A percentile compares a stretch with the other conserved stretches of the same genome.
Conservation (phyloP, 2,797 vertebrate genomes). For the Schizopygopsis malacanthus region DNA sequence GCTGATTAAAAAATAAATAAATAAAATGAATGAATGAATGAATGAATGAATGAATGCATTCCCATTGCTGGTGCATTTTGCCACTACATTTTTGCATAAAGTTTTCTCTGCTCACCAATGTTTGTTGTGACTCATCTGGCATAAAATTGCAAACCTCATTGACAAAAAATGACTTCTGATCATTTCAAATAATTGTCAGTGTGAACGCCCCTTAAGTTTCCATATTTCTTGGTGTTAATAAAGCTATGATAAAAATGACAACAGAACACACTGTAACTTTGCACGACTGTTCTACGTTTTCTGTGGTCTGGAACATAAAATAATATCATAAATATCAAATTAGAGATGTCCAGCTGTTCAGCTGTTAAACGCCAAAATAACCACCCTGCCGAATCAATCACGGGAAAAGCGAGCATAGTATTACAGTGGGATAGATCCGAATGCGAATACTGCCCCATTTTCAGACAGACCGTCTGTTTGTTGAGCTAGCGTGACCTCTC, state of each 20-base stretch:
- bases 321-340: slow-evolving; percentile 48
- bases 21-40: too few relatives aligned
- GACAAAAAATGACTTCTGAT: background rate
- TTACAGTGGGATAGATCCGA: slow-evolving; percentile 38
- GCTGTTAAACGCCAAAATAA: slow-evolving; percentile 43
- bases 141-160: background rate
- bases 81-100: background rate
- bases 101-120: background rate
- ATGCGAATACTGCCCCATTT: slow-evolving; percentile 25
- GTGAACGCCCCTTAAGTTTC: background rate
- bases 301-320: slow-evolving; percentile 27
- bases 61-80: background rate
- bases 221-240: background rate
- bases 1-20: too few relatives aligned
- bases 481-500: slow-evolving; percentile 42
- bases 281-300: slow-evolving; percentile 33
- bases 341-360: slow-evolving; percentile 48
- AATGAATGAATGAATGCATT: background rate
- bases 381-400: slow-evolving; percentile 44
- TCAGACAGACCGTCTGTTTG: slow-evolving; percentile 42
- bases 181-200: background rate
- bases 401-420: slow-evolving; percentile 7
- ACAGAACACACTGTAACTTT: background rate
- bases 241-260: slow-evolving; percentile 4
- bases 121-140: background rate